Base-by-base conservation (phyloP, 92 coral and sea anemone genomes). In the Anthopleura xanthogrammica region DNA sequence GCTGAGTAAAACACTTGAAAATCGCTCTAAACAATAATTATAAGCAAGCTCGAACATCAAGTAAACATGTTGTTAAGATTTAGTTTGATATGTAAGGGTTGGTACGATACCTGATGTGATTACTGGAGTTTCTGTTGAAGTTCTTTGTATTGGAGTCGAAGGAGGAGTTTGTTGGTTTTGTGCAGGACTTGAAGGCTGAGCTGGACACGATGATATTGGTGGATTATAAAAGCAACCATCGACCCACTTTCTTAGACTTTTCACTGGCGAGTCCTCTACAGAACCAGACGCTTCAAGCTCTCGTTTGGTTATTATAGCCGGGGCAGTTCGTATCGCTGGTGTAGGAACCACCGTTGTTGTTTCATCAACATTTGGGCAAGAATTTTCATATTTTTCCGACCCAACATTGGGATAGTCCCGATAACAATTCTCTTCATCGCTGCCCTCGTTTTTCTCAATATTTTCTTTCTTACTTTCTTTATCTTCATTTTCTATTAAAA, bases 191-290 rank as follows among this genome's bases (percentile, higher is more conserved):
- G 87, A 52, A 57, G 91, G 79, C 62, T 85, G 82, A 22, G 80
- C 55, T 55, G 88, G 83, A 66, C 79, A 71, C 3, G 83, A 48
- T 19, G 88, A 2, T 13, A 23, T 40, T 11, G 79, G 12, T 20
- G 87, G 80, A 73, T 87, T 86, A 86, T 97, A 92, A 76, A 97
- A 97, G 76, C 99, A 97, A 6, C 99, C 99, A 88, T 97, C 99
- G 24, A 97, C 99, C 99, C 99, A 97, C 79, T 92, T 94, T 83
- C 99, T 57, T 57, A 97, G 89, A 84, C 99, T 97, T 81, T 97
- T 97, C 39, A 97, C 99, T 0, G 99, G 99, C 43, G 99, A 97
- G 48, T 97, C 98, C 76, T 94, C 95, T n/a, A 93, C 91, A 14
- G 80, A 60, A 22, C 43, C 87, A 17, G 84, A 52, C 16, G 41